Base-by-base conservation (phyloP, 1,140 invertebrate species). In the Pygmarrhopalites habei region DNA sequence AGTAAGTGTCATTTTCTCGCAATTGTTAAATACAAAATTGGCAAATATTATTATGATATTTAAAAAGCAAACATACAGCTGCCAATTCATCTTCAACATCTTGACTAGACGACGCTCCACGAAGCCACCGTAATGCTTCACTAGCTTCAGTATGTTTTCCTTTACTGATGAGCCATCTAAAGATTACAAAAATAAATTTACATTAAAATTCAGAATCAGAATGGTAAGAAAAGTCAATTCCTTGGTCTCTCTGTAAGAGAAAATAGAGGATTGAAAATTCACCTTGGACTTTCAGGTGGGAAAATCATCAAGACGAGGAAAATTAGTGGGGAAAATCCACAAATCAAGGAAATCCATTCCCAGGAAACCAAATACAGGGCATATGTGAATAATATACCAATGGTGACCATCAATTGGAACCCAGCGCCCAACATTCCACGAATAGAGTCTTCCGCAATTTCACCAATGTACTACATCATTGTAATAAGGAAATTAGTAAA, bases 231-330 rank as follows among this genome's bases (percentile, higher is more conserved):
- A n/a, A n/a, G n/a, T n/a, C n/a, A n/a, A n/a, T n/a, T n/a, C n/a
- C n/a, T n/a, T n/a, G n/a, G n/a, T n/a, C n/a, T n/a, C n/a, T n/a
- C n/a, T n/a, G n/a, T n/a, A n/a, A n/a, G n/a, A n/a, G n/a, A n/a
- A n/a, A n/a, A n/a, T n/a, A n/a, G n/a, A n/a, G n/a, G n/a, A n/a
- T n/a, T n/a, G n/a, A n/a, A n/a, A n/a, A n/a, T n/a, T n/a, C n/a
- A n/a, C n/a, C 82, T 78, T 0, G 91, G 91, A 17, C 89, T 89
- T 74, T 95, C 92, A 0, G 91, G 90, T 75, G 93, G 82, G 71
- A 82, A 85, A 28, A 83, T 74, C 74, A 91, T 86, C 1, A 80
- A 78, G 1, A 81, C 58, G 0, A 86, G 73, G 30, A 88, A 83
- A 0, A 87, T 46, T 1, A 87, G 71, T 17, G 88, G 85, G 26